A percentile compares a stretch with the other conserved stretches of the same genome.
phyloP scores from a whole-genome alignment of 2,113 vertebrate genomes.

The Pseudonaja textilis region DNA sequence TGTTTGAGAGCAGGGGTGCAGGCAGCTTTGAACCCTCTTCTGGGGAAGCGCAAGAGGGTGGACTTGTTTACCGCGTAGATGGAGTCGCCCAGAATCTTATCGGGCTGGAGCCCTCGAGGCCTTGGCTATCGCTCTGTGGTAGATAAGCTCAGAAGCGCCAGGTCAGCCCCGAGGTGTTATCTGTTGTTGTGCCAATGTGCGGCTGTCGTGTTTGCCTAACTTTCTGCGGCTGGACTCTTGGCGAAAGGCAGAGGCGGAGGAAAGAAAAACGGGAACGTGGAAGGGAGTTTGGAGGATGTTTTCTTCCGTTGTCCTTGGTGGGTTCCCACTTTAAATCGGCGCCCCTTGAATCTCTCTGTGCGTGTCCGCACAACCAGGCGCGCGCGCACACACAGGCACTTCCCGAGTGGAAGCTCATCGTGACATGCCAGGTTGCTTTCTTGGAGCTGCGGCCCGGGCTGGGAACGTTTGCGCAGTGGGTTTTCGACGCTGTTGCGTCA shows the following conservation, averaged over 20 bases:
- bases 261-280: background rate
- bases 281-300: background rate
- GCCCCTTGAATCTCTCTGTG: background rate
- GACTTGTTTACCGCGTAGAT: background rate
- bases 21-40: accelerated
- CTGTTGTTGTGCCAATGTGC: background rate
- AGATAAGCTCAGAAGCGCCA: too few species aligned
- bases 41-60: background rate
- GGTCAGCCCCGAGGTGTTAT: too few species aligned
- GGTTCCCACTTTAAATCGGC: background rate
- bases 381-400: too few species aligned
- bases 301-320: too few species aligned
- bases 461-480: background rate
- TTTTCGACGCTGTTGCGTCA: background rate
- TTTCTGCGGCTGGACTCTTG: background rate
- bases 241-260: too few species aligned
- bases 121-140: background rate
- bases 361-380: too few species aligned
- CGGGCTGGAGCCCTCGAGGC: background rate
- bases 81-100: background rate
- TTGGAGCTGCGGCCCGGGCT: background rate
- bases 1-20: background rate
- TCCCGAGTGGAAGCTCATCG: background rate
- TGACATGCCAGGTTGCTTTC: background rate
- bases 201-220: background rate